Base-by-base conservation (phyloP, 2,797 vertebrate species). In the Yasuhikotakia modesta region DNA sequence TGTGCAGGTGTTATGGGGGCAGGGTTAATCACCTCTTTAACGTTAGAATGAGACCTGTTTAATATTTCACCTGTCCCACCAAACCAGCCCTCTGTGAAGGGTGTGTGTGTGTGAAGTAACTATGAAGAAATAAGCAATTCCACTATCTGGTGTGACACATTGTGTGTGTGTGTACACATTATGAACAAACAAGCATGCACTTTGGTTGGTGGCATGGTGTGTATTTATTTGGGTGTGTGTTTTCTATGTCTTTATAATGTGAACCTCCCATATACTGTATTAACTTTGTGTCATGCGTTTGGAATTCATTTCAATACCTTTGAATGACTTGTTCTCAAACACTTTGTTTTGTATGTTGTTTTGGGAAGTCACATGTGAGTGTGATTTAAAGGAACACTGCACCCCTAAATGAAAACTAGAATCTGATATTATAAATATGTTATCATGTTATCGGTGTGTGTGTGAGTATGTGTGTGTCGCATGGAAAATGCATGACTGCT, bases 51-150 rank as follows among this genome's bases (percentile, higher is more conserved):
- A 30, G 63, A n/a, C 58, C 71, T 84, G 81, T 87, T 89, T 55
- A 87, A 90, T 87, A 83, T 89, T 88, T 89, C 68, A 85, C 79
- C 32, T 66, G 46, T 77, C 70, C 67, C 76, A 76, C 3, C 4
- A 65, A 71, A 30, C 50, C 64, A 52, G 55, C 22, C 17, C 16
- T 45, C 73, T 79, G 77, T 79, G 77, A 79, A 79, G 74, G 60
- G 21, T 58, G 77, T 30, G 70, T 60, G 63, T 24, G 52, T 11
- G 1, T 17, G 17, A 24, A 61, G 45, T 63, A 57, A 63, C 53
- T 27, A 39, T 58, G 55, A 30, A 70, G 19, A 70, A 43, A 61
- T 21, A 35, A 50, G n/a, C 24, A n/a, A 45, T 74, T 74, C 30
- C n/a, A n/a, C n/a, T n/a, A n/a, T n/a, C 43, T 39, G 75, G 21